Evolutionary conservation across 2,888 invertebrate species (phyloP), one percentile per base, ranked within the genome.

Genomic region (Rhodophaea formosa): DNA sequence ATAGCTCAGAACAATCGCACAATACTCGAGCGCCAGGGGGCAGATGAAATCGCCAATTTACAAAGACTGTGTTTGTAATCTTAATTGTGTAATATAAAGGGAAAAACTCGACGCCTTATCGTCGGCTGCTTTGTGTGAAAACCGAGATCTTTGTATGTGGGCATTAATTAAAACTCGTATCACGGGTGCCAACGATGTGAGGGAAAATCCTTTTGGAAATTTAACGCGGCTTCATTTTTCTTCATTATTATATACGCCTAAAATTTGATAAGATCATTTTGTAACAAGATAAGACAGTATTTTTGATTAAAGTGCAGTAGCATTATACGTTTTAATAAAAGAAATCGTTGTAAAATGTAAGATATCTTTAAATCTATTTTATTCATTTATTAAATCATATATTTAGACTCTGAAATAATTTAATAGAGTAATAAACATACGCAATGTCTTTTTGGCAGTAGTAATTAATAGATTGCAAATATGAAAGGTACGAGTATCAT

Each of bases 31-130:
- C 12, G 49, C 15, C 10, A 8, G 15, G 15, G 49, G 7, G n/a
- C 14, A 51, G 51, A 51, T 35, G 16, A 16, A 17, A 51, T 35
- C 35, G 16, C 7, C 30, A 49, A 14, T 35, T 49, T 35, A 17
- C 51, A 35, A 35, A 35, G 51, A 51, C 51, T 16, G 16, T 35
- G 16, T 51, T 35, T 51, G 51, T 23, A 44, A 53, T 53, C 53
- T 54, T 44, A 45, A 54, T 54, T 43, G 54, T 44, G 43, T 12
- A 16, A 54, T 15, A 44, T 43, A 44, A 44, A 54, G 44, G 53
- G 53, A 30, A 15, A 46, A 53, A 17, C 43, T 53, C 42, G 14
- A 53, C 53, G 42, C 54, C 30, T 54, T 54, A 54, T 54, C 54
- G 32, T 23, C 8, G 7, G n/a, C 16, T 30, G 51, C 32, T 45